Base-by-base conservation (phyloP, 2,113 vertebrate species). In the Phylloscopus trochilus region DNA sequence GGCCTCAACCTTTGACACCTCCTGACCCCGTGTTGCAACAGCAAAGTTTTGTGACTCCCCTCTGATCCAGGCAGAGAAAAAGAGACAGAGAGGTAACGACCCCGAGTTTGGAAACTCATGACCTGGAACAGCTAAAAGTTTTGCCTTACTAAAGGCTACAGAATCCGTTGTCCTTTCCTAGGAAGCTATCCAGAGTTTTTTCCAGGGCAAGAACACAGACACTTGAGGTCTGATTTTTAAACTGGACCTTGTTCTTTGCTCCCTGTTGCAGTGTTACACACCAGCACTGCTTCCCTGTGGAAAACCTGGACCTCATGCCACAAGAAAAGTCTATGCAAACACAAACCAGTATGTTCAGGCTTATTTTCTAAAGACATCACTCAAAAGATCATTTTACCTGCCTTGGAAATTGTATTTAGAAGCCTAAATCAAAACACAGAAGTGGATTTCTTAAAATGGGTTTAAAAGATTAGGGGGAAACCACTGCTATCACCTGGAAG, bases 1-100 rank as follows among this genome's bases (percentile, higher is more conserved):
- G 56, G 79, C 87, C 75, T 78, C 78, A 86, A 20, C 94, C 79
- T 95, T 93, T 95, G 90, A 44, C 83, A 70, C 60, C 66, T 85
- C 73, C 75, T 90, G 94, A 94, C 86, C 79, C 53, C 3, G 1
- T n/a, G 35, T 68, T 70, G 80, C 76, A 56, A 90, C 88, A 83
- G 79, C 67, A 70, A 46, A 51, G 51, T 86, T 94, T 74, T 55
- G 76, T 93, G 94, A 83, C 69, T 88, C 68, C 79, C 73, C 79
- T 90, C 82, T 63, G 60, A 83, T 81, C 41, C 51, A 86, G 47
- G 35, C 64, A 41, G 11, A 78, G 64, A 55, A 79, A 82, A 63
- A 62, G 43, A 79, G 62, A 77, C 39, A 67, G 24, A 63, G 44
- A 52, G 35, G 39, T 28, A 75, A 69, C 7, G 70, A 77, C 90